Evolutionary conservation across 2,797 vertebrate species (phyloP).

Genomic region (Paratrypauchen microcephalus): DNA sequence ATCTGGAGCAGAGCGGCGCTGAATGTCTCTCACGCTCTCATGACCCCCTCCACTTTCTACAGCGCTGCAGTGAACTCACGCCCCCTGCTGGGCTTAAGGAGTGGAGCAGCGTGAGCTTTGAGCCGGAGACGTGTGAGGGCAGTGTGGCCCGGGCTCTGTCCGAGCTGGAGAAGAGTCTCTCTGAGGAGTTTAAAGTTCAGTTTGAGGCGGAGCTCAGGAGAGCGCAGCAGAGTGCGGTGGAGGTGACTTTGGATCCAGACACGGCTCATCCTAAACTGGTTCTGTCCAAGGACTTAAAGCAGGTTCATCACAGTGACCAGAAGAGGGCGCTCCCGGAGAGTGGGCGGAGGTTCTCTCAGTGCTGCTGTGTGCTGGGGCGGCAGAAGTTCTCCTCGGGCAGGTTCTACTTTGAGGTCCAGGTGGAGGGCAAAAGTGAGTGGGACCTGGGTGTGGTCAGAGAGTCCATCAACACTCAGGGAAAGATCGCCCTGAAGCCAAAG

Average conservation of each 20-base stretch:
- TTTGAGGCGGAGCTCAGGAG: conserved; percentile 34
- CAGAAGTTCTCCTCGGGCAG: neutral
- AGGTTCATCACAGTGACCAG: neutral
- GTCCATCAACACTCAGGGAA: conserved; percentile 12
- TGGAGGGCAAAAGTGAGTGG: conserved; percentile 18
- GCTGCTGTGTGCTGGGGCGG: accelerated
- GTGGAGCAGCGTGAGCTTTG: neutral
- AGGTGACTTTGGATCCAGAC: conserved; percentile 38
- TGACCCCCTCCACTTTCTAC: neutral
- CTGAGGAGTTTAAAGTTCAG: neutral
- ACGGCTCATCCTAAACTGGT: neutral
- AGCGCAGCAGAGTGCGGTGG: conserved; percentile 14
- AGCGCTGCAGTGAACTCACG: neutral
- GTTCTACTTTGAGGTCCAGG: conserved; percentile 18
- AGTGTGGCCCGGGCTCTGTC: neutral
- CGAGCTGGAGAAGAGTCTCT: neutral
- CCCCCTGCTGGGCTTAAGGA: neutral
- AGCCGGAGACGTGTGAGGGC: neutral
- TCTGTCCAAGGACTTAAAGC: conserved; percentile 28
- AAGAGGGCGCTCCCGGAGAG: neutral
- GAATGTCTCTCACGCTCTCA: conserved; percentile 2
- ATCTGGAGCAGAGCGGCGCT: neutral
- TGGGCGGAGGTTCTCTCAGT: accelerated
- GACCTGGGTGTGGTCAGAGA: conserved; percentile 17
- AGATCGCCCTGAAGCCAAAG: accelerated